Evolutionary conservation across 92 coral and sea anemone species (phyloP).

Genomic region (Desmophyllum pertusum): DNA sequence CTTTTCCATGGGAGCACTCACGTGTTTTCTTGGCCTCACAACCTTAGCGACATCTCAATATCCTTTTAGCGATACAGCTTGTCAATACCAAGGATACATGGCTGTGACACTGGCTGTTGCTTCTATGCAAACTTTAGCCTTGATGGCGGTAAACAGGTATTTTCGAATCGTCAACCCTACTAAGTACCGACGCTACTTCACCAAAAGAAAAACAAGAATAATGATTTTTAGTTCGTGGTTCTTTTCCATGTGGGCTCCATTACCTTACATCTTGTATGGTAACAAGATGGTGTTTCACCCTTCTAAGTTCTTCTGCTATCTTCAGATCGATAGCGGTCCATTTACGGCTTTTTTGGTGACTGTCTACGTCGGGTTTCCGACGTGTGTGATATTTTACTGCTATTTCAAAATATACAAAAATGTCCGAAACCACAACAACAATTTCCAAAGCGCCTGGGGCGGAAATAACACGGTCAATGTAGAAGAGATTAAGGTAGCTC

Average conservation of each 20-base stretch:
- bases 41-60: constrained; percentile 45
- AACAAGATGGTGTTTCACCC: constrained; percentile 67
- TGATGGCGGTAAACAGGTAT: constrained; percentile 69
- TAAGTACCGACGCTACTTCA: constrained; percentile 55
- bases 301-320: constrained; percentile 63
- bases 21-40: constrained; percentile 42
- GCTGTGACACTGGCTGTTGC: constrained; percentile 46
- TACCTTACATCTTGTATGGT: constrained; percentile 56
- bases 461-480: constrained; percentile 34
- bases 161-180: too few relatives aligned
- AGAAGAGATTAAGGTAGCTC: too few relatives aligned
- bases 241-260: constrained; percentile 34
- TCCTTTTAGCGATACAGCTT: constrained; percentile 68
- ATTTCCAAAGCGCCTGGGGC: constrained; percentile 9
- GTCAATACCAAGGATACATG: too few relatives aligned
- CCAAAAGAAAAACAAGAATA: constrained; percentile 24
- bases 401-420: constrained; percentile 61
- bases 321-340: too few relatives aligned
- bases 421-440: constrained; percentile 60
- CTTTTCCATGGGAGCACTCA: constrained; percentile 47
- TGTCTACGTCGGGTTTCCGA: constrained; percentile 52
- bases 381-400: too few relatives aligned
- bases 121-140: constrained; percentile 63
- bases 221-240: constrained; percentile 50
- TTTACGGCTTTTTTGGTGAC: constrained; percentile 42